Conservation (phyloP, 2,888 invertebrate species). For the Hemithea aestivaria region DNA sequence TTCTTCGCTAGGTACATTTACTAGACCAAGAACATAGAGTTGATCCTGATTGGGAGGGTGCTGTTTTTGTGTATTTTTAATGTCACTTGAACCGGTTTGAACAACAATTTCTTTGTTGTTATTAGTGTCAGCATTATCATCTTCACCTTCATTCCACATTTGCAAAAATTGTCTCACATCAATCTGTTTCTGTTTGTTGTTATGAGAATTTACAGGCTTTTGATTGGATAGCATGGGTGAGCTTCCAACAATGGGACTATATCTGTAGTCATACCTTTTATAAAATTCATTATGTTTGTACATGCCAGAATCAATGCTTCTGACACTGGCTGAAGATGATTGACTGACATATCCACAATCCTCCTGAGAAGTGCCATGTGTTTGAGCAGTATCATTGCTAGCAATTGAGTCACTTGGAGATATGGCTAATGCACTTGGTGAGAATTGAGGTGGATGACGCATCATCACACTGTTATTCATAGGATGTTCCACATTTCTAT, state of each 20-base stretch:
- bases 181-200: constrained; percentile 56
- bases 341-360: constrained; percentile 75
- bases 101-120: constrained; percentile 41
- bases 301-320: constrained; percentile 60
- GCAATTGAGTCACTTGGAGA: constrained; percentile 69
- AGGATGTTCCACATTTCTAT: constrained; percentile 53
- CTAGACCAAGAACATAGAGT: constrained; percentile 69
- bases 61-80: constrained; percentile 35
- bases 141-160: constrained; percentile 77
- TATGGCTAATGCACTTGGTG: constrained; percentile 63
- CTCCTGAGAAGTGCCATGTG: constrained; percentile 55
- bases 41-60: constrained; percentile 60
- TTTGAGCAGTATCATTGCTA: constrained; percentile 61
- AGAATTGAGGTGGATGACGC: constrained; percentile 60
- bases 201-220: constrained; percentile 42
- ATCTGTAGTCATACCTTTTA: constrained; percentile 54
- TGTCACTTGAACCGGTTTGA: constrained; percentile 36
- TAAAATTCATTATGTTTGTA: constrained; percentile 53
- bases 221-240: constrained; percentile 33
- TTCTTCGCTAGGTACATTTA: constrained; percentile 71
- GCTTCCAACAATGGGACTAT: constrained; percentile 41
- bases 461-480: constrained; percentile 46
- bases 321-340: constrained; percentile 63
- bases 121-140: constrained; percentile 50
- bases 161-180: constrained; percentile 71